phyloP scores from a whole-genome alignment of 1,140 invertebrate species.

The Diuraphis noxia region DNA sequence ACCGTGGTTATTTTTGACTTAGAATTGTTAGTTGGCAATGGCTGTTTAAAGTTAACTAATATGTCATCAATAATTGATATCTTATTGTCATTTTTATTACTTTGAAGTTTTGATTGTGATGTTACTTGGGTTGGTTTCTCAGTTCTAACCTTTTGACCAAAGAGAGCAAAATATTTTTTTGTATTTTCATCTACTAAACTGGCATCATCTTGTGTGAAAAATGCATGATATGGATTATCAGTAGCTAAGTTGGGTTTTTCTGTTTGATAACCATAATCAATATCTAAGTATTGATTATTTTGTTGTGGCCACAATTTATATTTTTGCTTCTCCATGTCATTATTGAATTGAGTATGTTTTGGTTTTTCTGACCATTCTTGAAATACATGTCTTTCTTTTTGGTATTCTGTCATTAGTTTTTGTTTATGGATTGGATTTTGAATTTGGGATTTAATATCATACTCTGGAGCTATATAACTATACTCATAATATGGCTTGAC shows the following conservation, averaged over 20 bases:
- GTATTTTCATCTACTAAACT: conserved; percentile 73
- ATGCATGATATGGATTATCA: conserved; percentile 68
- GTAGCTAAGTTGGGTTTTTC: conserved; percentile 52
- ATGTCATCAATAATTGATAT: conserved; percentile 60
- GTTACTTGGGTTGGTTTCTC: conserved; percentile 43
- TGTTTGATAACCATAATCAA: conserved; percentile 34
- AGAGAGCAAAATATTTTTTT: conserved; percentile 75
- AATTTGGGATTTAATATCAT: conserved; percentile 50
- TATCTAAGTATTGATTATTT: conserved; percentile 30
- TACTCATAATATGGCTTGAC: conserved; percentile 58
- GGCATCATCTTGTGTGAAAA: conserved; percentile 74
- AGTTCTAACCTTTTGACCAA: conserved; percentile 70
- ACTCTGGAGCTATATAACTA: conserved; percentile 57
- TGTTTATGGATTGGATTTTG: conserved; percentile 28
- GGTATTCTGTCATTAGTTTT: neutral
- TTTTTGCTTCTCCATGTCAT: conserved; percentile 21
- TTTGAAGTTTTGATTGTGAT: neutral
- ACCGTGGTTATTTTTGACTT: conserved; percentile 61
- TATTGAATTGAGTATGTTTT: neutral
- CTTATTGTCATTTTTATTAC: conserved; percentile 35
- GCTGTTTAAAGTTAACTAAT: conserved; percentile 63
- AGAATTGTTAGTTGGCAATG: conserved; percentile 63
- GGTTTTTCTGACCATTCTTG: conserved; percentile 21
- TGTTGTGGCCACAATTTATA: conserved; percentile 1
- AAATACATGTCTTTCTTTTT: conserved; percentile 7